phyloP scores from a whole-genome alignment of 2,888 invertebrate species.

The Keiferia lycopersicella region DNA sequence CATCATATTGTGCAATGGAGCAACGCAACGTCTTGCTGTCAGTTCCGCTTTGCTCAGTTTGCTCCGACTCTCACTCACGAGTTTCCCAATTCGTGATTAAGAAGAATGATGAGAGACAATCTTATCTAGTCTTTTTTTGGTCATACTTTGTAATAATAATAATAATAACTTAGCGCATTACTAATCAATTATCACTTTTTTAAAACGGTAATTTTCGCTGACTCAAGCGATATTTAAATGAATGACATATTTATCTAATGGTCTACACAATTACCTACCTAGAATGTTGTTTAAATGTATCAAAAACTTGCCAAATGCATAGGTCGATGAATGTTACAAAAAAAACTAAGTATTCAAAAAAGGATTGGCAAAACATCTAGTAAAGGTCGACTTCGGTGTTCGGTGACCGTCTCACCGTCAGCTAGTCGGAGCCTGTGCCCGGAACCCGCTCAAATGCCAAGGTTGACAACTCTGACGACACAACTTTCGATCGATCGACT shows the following conservation, averaged over 20 bases:
- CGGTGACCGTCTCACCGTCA: constrained; percentile 59
- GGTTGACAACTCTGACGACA: constrained; percentile 80
- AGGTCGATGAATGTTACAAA: not conserved
- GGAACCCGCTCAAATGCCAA: constrained; percentile 81
- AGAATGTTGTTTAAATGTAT: not conserved
- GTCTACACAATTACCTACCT: too few species aligned
- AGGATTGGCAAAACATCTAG: constrained; percentile 22
- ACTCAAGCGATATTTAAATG: not conserved
- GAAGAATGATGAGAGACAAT: constrained; percentile 23
- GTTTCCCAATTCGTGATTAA: constrained; percentile 36
- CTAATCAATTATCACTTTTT: not conserved
- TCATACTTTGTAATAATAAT: not conserved
- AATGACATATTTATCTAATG: not conserved
- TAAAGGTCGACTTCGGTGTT: constrained; percentile 55
- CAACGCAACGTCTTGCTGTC: constrained; percentile 37
- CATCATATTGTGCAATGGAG: constrained; percentile 44
- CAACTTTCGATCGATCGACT: constrained; percentile 76
- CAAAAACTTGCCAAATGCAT: not conserved
- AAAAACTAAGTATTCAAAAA: not conserved
- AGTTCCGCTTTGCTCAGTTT: constrained; percentile 41
- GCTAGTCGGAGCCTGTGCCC: constrained; percentile 45
- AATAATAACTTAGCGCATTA: constrained; percentile 1
- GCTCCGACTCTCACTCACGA: constrained; percentile 46
- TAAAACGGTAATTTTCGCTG: not conserved
- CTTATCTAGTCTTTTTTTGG: not conserved